Evolutionary conservation across 2,797 vertebrate genomes (phyloP), one percentile per base, ranked within the genome.

Genomic region (Bradypodion ventrale): DNA sequence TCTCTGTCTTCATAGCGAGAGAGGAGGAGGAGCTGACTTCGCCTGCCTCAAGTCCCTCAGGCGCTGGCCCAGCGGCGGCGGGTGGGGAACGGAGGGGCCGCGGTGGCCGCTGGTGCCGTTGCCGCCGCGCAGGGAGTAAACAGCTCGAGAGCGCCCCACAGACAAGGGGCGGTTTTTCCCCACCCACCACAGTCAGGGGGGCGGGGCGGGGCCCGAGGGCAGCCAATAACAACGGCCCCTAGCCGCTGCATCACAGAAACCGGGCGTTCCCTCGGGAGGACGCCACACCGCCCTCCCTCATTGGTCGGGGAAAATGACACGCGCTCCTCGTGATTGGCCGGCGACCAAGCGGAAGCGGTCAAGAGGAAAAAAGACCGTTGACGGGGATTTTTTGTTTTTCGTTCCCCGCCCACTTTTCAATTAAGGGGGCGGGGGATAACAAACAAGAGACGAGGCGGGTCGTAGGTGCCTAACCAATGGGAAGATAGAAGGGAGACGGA

Each of bases 1-100:
- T 95, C 84, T 96, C 95, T 13, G 93, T 95, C 91, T 93, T 95
- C 96, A 96, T 96, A 52, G 78, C 66, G 40, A 27, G 56, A n/a
- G n/a, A n/a, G n/a, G n/a, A 23, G 56, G 15, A 16, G 56, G 15
- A 2, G 56, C 56, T 16, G 56, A n/a, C 56, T 59, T 15, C 63
- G 1, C 29, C 21, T 27, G 5, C 25, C 56, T 25, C 25, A 5
- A 1, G 29, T 65, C 10, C 63, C 6, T 66, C 9, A 12, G n/a
- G 63, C n/a, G 63, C n/a, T 29, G 10, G 12, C 1, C 23, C 25
- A 2, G 70, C 3, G 7, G n/a, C 10, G 27, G 29, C 74, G 74
- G 29, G 2, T 68, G 46, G 40, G 40, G 25, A 40, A n/a, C 37
- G 74, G 52, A 56, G 69, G 60, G 68, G 32, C 60, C 52, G 49